Base-by-base conservation (phyloP, 2,888 invertebrate genomes). In the Sinelater perroti region DNA sequence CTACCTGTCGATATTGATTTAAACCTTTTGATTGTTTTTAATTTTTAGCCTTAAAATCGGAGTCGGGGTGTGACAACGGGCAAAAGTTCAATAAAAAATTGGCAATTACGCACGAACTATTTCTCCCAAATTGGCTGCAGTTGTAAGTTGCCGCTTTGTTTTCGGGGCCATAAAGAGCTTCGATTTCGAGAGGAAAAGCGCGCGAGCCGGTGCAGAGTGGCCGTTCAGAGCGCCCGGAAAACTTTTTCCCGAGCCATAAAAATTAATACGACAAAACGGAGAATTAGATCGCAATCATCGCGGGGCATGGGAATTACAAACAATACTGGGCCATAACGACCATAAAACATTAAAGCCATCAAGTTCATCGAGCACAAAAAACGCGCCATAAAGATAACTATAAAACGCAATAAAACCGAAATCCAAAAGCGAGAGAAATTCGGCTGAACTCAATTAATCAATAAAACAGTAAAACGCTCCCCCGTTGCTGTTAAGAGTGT, bases 401-500 rank as follows among this genome's bases (percentile, higher is more conserved):
- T 75, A 75, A 75, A 75, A 73, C 69, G 74, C 66, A 74, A 74
- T 75, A 75, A 75, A 74, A 75, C 68, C 71, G 72, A 73, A 73
- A 74, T 74, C 73, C 71, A 71, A 72, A 72, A 72, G 73, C 72
- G 72, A 70, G 73, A 74, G 74, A 74, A 73, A 75, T 76, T 75
- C 73, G 75, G 75, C 75, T 74, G 74, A 76, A 77, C 77, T 77
- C 77, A 77, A 78, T 77, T 77, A 78, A 78, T 78, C 77, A 77
- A 78, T 77, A 78, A 78, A 76, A 77, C 77, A 77, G 77, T 78
- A 76, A 78, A 77, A 77, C 75, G 77, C 72, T 76, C 75, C 75
- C 76, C 75, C 74, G 75, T 73, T 74, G 75, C 75, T 70, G 75
- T 76, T 73, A 75, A 75, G 74, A 75, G 75, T 74, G 73, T 74